Evolutionary conservation across 2,113 vertebrate species (phyloP), one percentile per base, ranked within the genome.

Genomic region (Xiphophorus couchianus): DNA sequence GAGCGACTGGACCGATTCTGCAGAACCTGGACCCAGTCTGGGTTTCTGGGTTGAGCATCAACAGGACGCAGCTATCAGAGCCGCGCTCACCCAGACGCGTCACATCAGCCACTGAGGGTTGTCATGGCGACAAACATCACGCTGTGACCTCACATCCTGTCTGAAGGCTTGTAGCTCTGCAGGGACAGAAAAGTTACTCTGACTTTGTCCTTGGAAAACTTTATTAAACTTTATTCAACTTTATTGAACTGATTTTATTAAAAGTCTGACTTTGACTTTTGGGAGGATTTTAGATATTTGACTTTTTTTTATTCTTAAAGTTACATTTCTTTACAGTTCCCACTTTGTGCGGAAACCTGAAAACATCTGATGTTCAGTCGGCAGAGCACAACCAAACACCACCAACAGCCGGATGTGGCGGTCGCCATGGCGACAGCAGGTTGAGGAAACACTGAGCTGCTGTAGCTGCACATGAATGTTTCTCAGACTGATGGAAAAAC

Each of bases 111-210:
- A 82, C 14, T 2, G 85, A 73, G 85, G 77, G 84, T 74, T 83
- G 84, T 75, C 89, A 78, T 39, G 72, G 73, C 8, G 17, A 73
- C 66, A 74, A 28, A 37, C 14, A 71, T 84, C 89, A 75, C 1
- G 75, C 81, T 90, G 87, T 84, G 87, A 90, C 81, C 79, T 89
- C 87, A 86, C 39, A 85, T 88, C 82, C 88, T 81, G 88, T 86
- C 75, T 73, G 66, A 63, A n/a, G 51, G 74, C 14, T 30, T 22
- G 71, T 64, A 63, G 69, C 78, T 61, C 78, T 5, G 69, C 73
- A 76, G 86, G 83, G 44, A 48, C 44, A 10, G 8, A 8, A 42
- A 64, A 73, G 82, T 84, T 63, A 74, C 65, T 81, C 76, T 78
- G 51, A 68, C 61, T 30, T 73, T 31, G 83, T 88, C 84, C 84